Base-by-base conservation (phyloP, 2,888 invertebrate genomes). In the Oeneis ivallda region DNA sequence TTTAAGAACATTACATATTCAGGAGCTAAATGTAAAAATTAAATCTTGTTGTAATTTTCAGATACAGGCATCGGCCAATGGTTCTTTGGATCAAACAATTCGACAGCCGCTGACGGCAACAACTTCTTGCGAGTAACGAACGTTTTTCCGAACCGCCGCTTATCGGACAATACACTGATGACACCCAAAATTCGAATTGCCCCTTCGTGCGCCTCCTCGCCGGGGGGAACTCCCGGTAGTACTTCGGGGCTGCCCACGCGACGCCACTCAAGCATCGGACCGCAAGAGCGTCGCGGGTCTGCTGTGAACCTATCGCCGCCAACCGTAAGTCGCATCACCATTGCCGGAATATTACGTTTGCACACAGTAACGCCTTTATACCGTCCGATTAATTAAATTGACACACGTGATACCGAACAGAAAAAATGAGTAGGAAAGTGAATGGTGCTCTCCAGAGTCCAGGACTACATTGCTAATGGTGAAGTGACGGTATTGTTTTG, bases 121-220 rank as follows among this genome's bases (percentile, higher is more conserved):
- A 39, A 56, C 88, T 97, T 97, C 92, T 92, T 98, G 80, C 94
- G 96, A 65, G 98, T 98, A 41, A 94, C 95, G 68, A 95, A 92
- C 80, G 95, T 95, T 71, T 96, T 97, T 84, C 96, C 97, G 61
- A 97, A 95, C 82, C 95, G 98, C 62, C 95, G 98, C 61, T 94
- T 98, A 64, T 98, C 97, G 32, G 98, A 98, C 88, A 98, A 98
- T 84, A 97, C 97, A 57, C 90, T 98, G 79, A 96, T 97, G 95
- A 96, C 96, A 70, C 97, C 97, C 45, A 97, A 97, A 88, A 97
- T 97, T 73, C 94, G 96, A 62, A 95, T 98, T 68, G 97, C 97
- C 0, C 97, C 97, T 10, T 97, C 97, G 15, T 97, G 97, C 84
- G 96, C 97, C 11, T 96, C 97, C 3, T 97, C 97, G 0, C 95